Evolutionary conservation across 2,888 invertebrate genomes (phyloP), one percentile per base, ranked within the genome.

Genomic region (Athalia circularis): DNA sequence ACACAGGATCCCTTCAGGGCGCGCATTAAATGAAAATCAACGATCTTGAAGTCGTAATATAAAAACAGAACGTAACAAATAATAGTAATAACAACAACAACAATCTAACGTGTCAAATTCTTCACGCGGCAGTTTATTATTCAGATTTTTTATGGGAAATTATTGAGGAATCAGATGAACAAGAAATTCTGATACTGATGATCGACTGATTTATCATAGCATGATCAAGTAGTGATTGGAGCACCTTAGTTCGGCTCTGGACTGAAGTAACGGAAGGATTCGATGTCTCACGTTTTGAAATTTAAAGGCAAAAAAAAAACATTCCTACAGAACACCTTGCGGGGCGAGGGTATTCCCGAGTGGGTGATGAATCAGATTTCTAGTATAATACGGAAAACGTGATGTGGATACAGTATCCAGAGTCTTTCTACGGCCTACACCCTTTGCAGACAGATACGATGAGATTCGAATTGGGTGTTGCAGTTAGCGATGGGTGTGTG

Each of bases 301-400:
- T 62, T 62, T 62, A 62, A n/a, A 15, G 62, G 29, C 29, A 29
- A 59, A 59, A 59, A 72, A 59, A 57, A 72, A 72, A 59, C 57
- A 57, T 57, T 5, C 45, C 57, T n/a, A 45, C 13, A 68, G 52
- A 52, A 29, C 29, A 29, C 29, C 54, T 52, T 52, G 54, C 9
- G 11, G 68, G 68, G 68, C 68, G 68, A 45, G 59, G 59, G 13
- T 54, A 57, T 13, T 29, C 59, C 72, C 57, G 45, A 29, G 72
- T 59, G 72, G 72, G 57, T 47, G 45, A 72, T 72, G 59, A 72
- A 72, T 72, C 72, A 72, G 72, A 72, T 72, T 72, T 72, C 72
- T 59, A 72, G 72, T 72, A 72, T 72, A 72, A 59, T 72, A 59
- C 72, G 72, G 57, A 13, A 43, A 57, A 72, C 72, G 72, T 72